Evolutionary conservation across 2,797 vertebrate genomes (phyloP).

Genomic region (Clarias fuscus): DNA sequence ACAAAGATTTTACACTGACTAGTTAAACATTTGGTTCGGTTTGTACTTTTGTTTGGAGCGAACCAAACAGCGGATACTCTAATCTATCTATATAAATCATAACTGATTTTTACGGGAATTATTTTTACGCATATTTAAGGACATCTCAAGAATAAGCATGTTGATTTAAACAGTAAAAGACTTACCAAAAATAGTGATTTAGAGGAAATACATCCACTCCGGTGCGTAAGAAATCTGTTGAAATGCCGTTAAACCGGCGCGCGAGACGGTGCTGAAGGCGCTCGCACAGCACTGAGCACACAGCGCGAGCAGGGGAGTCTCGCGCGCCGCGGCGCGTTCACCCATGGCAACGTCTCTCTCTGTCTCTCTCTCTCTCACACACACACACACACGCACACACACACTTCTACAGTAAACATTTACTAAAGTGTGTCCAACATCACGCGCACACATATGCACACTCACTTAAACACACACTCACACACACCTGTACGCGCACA

Average conservation of each 20-base stretch:
- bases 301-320: neutral
- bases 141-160: neutral
- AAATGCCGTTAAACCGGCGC: conserved; percentile 4
- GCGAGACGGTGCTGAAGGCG: neutral
- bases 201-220: neutral
- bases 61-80: neutral
- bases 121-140: neutral
- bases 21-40: neutral
- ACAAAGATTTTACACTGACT: neutral
- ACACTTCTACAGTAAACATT: neutral
- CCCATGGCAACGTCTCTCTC: conserved; percentile 11
- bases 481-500: neutral
- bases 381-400: neutral
- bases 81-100: neutral
- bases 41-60: neutral
- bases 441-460: neutral
- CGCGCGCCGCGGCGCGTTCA: neutral
- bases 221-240: neutral
- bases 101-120: neutral
- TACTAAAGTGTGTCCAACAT: neutral
- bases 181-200: neutral
- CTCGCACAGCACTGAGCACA: neutral
- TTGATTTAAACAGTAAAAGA: neutral
- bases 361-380: neutral
- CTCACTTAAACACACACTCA: neutral